phyloP scores from a whole-genome alignment of 92 coral and sea anemone species.

The Chrysogorgia sp. region DNA sequence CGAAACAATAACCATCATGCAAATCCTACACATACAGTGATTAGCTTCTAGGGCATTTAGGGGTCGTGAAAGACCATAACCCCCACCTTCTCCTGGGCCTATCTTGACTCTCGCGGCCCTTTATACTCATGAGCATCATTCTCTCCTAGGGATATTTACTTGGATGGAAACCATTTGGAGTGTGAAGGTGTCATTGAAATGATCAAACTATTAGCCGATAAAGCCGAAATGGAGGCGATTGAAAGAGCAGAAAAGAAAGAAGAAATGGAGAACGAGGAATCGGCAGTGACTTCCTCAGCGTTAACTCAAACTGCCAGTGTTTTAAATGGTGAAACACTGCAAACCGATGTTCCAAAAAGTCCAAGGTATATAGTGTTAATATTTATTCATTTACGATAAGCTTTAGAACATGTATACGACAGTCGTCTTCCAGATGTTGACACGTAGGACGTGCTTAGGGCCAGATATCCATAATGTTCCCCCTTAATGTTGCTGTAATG shows the following conservation, averaged over 20 bases:
- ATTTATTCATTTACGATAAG: background rate
- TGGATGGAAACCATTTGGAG: slow-evolving; percentile 90
- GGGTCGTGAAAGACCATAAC: too few species aligned
- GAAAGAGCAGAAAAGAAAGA: slow-evolving; percentile 76
- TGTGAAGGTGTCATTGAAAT: slow-evolving; percentile 95
- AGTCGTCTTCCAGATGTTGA: too few species aligned
- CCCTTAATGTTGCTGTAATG: too few species aligned
- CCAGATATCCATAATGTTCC: too few species aligned
- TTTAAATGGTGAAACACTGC: background rate
- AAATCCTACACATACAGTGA: too few species aligned
- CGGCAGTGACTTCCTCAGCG: slow-evolving; percentile 51
- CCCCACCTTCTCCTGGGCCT: background rate
- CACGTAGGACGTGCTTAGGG: too few species aligned
- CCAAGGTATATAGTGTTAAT: background rate
- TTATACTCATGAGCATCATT: background rate
- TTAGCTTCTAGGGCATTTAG: too few species aligned
- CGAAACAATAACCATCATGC: too few species aligned
- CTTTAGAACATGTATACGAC: too few species aligned
- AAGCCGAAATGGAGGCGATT: slow-evolving; percentile 97
- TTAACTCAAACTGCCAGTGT: slow-evolving; percentile 72
- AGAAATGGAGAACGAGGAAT: slow-evolving; percentile 32
- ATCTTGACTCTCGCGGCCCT: background rate
- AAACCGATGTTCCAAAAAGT: slow-evolving; percentile 4
- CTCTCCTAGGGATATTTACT: slow-evolving; percentile 77
- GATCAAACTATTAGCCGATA: slow-evolving; percentile 90